Evolutionary conservation across 64 coral and sea anemone species (phyloP).

Genomic region (Montipora efflorescens): DNA sequence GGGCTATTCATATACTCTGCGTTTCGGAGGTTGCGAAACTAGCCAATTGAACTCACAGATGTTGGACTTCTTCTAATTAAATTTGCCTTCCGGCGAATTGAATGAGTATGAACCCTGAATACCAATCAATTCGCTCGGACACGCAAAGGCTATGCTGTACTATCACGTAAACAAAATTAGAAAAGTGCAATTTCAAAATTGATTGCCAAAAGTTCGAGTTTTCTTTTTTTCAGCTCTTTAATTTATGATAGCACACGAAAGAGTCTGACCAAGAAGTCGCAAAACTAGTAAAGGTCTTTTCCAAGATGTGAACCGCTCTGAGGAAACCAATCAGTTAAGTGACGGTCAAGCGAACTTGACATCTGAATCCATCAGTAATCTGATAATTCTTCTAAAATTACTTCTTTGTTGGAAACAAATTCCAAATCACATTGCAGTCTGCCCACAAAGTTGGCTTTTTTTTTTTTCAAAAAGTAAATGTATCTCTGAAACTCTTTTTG

Average conservation of each 20-base stretch:
- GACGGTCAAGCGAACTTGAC: neutral
- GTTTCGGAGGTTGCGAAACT: constrained; percentile 18
- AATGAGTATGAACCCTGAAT: constrained; percentile 16
- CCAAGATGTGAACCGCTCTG: neutral
- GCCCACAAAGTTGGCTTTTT: neutral
- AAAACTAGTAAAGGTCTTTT: neutral
- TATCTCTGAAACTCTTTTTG: neutral
- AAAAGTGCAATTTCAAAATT: too few relatives aligned
- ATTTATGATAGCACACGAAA: neutral
- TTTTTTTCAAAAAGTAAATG: neutral
- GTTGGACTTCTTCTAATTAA: constrained; percentile 51
- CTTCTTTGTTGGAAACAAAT: neutral
- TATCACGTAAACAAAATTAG: too few relatives aligned
- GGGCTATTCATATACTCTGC: constrained; percentile 11
- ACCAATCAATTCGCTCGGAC: neutral
- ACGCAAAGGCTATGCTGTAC: neutral
- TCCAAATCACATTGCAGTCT: neutral
- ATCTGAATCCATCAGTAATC: neutral
- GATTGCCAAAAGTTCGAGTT: too few relatives aligned
- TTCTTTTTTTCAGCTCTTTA: neutral
- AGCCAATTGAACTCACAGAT: constrained; percentile 22
- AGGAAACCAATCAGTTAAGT: neutral
- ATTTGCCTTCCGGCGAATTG: constrained; percentile 58
- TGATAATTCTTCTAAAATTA: neutral
- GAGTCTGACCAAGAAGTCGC: neutral